Evolutionary conservation across 2,888 invertebrate species (phyloP).

Genomic region (Acanthococcus lagerstroemiae): DNA sequence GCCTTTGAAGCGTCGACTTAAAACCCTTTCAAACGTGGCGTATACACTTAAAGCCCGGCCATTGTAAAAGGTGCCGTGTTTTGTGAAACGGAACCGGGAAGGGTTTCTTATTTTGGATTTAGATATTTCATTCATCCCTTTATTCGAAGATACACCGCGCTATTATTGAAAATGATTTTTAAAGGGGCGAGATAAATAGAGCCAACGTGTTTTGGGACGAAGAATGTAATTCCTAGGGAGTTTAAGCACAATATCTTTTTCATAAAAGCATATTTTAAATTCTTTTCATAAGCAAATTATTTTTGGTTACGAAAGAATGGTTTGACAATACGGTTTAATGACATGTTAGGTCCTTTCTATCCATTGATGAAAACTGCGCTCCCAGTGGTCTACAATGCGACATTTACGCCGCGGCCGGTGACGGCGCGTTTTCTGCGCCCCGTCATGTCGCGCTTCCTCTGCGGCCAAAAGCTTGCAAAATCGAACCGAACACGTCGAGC

Average conservation of each 20-base stretch:
- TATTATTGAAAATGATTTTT: constrained; percentile 27
- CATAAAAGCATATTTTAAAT: constrained; percentile 28
- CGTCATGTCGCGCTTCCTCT: too few species aligned
- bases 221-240: constrained; percentile 27
- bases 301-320: constrained; percentile 26
- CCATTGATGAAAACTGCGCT: too few species aligned
- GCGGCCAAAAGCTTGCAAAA: too few species aligned
- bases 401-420: too few species aligned
- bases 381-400: too few species aligned
- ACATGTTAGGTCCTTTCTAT: constrained; percentile 19
- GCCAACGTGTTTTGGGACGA: constrained; percentile 22
- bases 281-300: constrained; percentile 28
- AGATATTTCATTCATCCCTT: constrained; percentile 24
- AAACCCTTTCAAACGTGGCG: constrained; percentile 14
- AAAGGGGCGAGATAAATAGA: constrained; percentile 26
- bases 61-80: constrained; percentile 25
- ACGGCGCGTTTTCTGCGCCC: too few species aligned
- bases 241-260: constrained; percentile 28
- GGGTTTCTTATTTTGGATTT: constrained; percentile 21
- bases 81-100: constrained; percentile 7
- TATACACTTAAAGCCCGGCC: constrained; percentile 11
- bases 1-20: constrained; percentile 16
- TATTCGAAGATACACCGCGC: constrained; percentile 20
- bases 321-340: constrained; percentile 27
- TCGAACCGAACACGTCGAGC: too few species aligned